Conservation (phyloP, 1,140 invertebrate genomes). For the Thaumatotibia leucotreta region DNA sequence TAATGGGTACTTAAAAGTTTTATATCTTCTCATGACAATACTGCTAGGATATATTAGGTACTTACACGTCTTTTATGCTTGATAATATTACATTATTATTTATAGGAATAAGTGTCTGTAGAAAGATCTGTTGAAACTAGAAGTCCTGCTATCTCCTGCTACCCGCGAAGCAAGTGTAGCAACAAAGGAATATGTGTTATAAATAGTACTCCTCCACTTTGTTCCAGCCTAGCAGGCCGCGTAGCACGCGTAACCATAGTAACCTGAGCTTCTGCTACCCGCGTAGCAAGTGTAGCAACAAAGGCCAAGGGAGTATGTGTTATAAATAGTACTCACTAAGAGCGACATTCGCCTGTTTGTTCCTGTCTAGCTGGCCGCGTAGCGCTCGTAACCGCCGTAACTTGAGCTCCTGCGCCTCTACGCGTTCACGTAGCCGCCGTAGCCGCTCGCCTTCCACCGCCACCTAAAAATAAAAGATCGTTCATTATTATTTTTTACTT, state of each 20-base stretch:
- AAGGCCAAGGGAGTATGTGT: not conserved
- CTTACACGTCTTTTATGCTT: too few species aligned
- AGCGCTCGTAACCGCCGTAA: slow-evolving; percentile 92
- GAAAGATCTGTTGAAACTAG: too few species aligned
- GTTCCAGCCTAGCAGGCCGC: slow-evolving; percentile 94
- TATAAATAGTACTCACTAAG: slow-evolving; percentile 86
- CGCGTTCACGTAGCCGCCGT: slow-evolving; percentile 90
- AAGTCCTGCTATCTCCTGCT: too few species aligned
- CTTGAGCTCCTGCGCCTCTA: slow-evolving; percentile 96
- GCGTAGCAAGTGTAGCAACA: too few species aligned
- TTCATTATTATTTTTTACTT: too few species aligned
- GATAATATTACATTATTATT: too few species aligned
- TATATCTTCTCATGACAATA: not conserved
- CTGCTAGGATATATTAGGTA: too few species aligned
- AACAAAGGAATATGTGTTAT: not conserved
- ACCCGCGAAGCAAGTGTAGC: too few species aligned
- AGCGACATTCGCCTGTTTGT: slow-evolving; percentile 92
- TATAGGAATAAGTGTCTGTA: too few species aligned
- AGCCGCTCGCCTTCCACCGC: slow-evolving; percentile 93
- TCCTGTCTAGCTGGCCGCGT: slow-evolving; percentile 93
- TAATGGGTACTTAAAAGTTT: not conserved
- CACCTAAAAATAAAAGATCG: slow-evolving; percentile 53
- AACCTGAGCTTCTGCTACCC: too few species aligned
- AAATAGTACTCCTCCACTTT: slow-evolving; percentile 85
- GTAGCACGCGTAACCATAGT: slow-evolving; percentile 89